Conservation (phyloP, 2,113 vertebrate species). For the Heterocephalus glaber region DNA sequence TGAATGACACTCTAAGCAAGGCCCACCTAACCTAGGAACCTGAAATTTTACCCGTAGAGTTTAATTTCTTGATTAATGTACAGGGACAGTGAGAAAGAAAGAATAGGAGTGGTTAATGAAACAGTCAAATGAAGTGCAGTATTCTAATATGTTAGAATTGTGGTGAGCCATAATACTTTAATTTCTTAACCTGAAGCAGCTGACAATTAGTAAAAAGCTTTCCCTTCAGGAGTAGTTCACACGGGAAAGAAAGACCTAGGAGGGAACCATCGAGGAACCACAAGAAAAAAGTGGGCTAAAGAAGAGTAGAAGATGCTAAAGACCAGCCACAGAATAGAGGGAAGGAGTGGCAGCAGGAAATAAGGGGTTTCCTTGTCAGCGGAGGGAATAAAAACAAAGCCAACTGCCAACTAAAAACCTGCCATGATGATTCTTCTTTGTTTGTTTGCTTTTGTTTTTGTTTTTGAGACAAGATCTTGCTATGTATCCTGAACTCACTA, state of each 20-base stretch:
- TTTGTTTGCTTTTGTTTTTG: too few species aligned
- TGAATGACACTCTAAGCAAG: neutral
- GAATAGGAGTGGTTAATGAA: neutral
- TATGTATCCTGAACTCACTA: too few species aligned
- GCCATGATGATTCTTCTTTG: neutral
- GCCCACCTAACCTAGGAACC: neutral
- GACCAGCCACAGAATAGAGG: neutral
- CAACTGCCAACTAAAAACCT: neutral
- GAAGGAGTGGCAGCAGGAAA: neutral
- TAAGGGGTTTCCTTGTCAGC: neutral
- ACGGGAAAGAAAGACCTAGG: neutral
- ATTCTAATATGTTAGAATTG: neutral
- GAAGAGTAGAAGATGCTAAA: neutral
- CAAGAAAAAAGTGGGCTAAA: neutral
- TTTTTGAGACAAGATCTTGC: too few species aligned
- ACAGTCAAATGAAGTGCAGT: neutral
- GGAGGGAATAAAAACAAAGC: neutral
- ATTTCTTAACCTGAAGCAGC: neutral
- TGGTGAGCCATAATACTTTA: neutral
- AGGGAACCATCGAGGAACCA: neutral
- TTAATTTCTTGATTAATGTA: neutral
- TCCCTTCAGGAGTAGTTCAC: neutral
- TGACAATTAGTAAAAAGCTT: constrained; percentile 4
- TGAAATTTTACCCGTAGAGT: neutral
- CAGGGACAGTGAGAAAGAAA: neutral